A percentile compares a stretch with the other conserved stretches of the same genome.
These are phyloP conservation scores for Seira musarum DNA, from an alignment of 2,888 invertebrate genomes.

Conservation along the genomic window DNA sequence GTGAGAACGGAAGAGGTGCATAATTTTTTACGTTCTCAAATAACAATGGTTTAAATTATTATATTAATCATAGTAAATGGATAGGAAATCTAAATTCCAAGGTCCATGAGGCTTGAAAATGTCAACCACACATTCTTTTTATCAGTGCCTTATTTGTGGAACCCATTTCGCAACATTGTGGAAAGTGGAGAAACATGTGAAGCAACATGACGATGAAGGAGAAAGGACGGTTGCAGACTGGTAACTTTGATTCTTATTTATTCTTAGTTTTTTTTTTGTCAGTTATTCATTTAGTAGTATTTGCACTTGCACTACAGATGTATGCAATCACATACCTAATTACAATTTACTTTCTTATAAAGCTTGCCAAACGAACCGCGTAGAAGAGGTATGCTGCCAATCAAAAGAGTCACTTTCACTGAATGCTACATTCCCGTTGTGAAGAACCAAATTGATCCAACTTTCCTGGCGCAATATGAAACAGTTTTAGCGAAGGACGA, in stretches of 20 bases:
- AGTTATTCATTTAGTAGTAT: too few species aligned
- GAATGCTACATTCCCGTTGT: conserved; percentile 39
- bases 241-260: not conserved
- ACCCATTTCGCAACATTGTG: conserved; percentile 24
- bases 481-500: conserved; percentile 24
- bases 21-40: too few species aligned
- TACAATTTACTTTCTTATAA: not conserved
- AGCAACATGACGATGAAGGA: conserved; percentile 16
- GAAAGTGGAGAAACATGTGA: conserved; percentile 43
- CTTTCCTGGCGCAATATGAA: conserved; percentile 30
- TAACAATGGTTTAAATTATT: too few species aligned
- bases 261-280: not conserved
- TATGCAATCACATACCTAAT: not conserved
- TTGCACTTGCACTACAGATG: too few species aligned
- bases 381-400: conserved; percentile 46
- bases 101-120: too few species aligned
- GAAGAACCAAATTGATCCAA: conserved; percentile 44
- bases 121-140: too few species aligned
- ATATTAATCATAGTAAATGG: too few species aligned
- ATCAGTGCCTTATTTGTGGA: conserved; percentile 34
- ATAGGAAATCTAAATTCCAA: too few species aligned
- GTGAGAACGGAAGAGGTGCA: too few species aligned
- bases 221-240: not conserved
- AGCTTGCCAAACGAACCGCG: not conserved
- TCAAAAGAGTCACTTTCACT: conserved; percentile 28